Conservation (phyloP, 2,888 invertebrate species). For the Drosophila fulvimacula region DNA sequence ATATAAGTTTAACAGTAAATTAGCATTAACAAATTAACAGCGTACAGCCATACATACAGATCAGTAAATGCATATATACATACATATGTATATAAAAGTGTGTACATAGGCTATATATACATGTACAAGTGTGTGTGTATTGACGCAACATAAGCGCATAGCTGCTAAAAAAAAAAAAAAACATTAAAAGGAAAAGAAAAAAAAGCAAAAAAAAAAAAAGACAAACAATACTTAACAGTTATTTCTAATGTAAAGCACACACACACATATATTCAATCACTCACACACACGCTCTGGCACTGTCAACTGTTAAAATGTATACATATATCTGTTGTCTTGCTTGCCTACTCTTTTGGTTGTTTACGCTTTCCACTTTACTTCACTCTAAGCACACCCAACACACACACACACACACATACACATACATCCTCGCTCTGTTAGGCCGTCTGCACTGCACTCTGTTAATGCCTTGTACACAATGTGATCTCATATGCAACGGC, state of each 20-base stretch:
- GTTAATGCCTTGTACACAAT: background rate
- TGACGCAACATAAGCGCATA: conserved; percentile 6
- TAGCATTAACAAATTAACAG: conserved; percentile 11
- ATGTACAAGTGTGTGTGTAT: conserved; percentile 6
- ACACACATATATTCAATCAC: conserved; percentile 17
- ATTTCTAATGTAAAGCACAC: conserved; percentile 21
- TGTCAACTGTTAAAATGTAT: conserved; percentile 11
- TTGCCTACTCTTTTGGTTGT: conserved; percentile 44
- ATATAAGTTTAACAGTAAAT: conserved; percentile 18
- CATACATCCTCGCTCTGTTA: background rate
- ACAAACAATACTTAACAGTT: conserved; percentile 6
- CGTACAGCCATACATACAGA: conserved; percentile 14
- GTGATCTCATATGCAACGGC: background rate
- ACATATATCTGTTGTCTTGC: conserved; percentile 30
- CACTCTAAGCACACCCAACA: background rate
- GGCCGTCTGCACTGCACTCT: background rate
- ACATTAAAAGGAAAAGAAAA: background rate
- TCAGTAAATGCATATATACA: conserved; percentile 34
- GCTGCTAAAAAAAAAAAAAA: conserved; percentile 3
- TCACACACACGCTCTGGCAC: conserved; percentile 1
- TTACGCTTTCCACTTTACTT: conserved; percentile 14
- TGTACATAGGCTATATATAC: conserved; percentile 15
- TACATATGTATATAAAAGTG: conserved; percentile 14
- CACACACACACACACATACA: background rate
- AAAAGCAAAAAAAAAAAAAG: background rate